Base-by-base conservation (phyloP, 1,140 invertebrate genomes). In the Orius insidiosus region DNA sequence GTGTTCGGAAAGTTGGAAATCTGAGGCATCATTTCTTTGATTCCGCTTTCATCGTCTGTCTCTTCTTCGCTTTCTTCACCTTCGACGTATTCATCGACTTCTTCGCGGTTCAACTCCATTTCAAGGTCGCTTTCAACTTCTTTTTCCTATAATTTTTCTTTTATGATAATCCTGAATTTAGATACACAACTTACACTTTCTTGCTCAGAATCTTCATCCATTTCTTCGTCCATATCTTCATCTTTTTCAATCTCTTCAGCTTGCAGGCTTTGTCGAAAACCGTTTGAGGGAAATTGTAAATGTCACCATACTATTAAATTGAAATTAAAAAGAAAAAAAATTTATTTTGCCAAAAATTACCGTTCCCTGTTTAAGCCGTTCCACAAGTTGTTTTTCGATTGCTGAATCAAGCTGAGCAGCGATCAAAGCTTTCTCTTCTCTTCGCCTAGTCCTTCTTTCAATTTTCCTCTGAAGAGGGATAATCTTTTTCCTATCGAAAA, bases 371-470 rank as follows among this genome's bases (percentile, higher is more conserved):
- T 96, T 95, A 8, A 98, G 68, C 56, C 95, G 76, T 39, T 95
- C 84, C 56, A 98, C 66, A 14, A 99, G 68, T 64, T 96, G 80
- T 63, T 93, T 93, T 62, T 99, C 95, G 59, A 98, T 96, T 8
- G 84, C 82, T 60, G 81, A 95, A 56, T 98, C 93, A 40, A 98
- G 72, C 66, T 83, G 82, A 3, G 95, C 95, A 54, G 94, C 94
- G 51, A 95, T 71, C 19, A 98, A 67, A 33, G 95, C 95, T 64
- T 98, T 99, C 59, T 94, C 83, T 72, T 98, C 95, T 56, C 90
- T 73, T 49, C 93, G 67, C 34, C 72, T 75, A 62, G 97, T 90
- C 58, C 94, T 69, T 53, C 90, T 71, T 63, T 98, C 95, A 53
- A 96, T 85, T 63, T 98, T 98, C 32, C 82, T 71, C 58, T 87